Conservation (phyloP, 2,888 invertebrate genomes). For the Unio pictorum region DNA sequence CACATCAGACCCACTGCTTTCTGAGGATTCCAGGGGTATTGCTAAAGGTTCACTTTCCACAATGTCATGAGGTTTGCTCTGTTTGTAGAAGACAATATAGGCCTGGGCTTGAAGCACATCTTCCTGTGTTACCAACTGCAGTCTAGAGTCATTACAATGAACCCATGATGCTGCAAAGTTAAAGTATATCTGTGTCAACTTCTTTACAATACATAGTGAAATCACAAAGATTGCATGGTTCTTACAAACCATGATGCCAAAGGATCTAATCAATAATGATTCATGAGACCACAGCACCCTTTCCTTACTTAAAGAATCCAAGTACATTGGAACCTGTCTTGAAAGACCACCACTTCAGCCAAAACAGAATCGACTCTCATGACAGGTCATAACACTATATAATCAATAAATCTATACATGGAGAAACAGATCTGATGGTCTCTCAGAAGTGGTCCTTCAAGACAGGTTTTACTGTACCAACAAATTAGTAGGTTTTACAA, state of each 20-base stretch:
- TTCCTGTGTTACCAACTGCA: constrained; percentile 54
- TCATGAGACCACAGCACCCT: not conserved
- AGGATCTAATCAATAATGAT: not conserved
- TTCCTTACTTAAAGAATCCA: not conserved
- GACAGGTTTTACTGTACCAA: no score
- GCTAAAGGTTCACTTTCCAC: no score
- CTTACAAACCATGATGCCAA: not conserved
- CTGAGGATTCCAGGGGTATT: no score
- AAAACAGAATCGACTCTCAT: no score
- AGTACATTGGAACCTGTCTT: no score
- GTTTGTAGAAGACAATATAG: constrained; percentile 68
- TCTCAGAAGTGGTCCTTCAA: no score
- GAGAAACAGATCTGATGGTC: no score
- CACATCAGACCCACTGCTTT: no score
- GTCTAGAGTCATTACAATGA: constrained; percentile 69
- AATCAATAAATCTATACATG: no score
- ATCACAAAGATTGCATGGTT: not conserved
- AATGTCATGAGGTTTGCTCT: no score
- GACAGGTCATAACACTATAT: no score
- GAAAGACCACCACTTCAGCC: no score
- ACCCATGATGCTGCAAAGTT: constrained; percentile 67
- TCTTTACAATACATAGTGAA: not conserved
- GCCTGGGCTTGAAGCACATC: constrained; percentile 68
- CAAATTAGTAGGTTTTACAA: not conserved
- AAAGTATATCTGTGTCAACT: not conserved